These are phyloP conservation scores for Epinotia ramella DNA, from an alignment of 2,888 invertebrate species.

Conservation along the genomic window DNA sequence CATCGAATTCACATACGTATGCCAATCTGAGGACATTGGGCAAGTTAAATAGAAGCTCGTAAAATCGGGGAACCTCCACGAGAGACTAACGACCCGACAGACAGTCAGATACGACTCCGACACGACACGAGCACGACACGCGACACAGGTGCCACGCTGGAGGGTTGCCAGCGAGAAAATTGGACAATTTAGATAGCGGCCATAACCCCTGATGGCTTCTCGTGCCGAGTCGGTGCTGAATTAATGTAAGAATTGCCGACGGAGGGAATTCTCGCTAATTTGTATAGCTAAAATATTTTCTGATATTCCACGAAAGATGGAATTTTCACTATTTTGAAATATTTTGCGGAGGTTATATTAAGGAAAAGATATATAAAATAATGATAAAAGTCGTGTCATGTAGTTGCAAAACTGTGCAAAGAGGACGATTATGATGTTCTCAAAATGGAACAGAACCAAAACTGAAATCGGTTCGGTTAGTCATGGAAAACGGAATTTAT, in stretches of 20 bases:
- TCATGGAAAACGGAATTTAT: too few species aligned
- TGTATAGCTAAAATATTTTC: not conserved
- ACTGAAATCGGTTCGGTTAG: too few species aligned
- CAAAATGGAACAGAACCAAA: too few species aligned
- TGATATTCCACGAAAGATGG: not conserved
- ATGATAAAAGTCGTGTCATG: too few species aligned
- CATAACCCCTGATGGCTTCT: conserved; percentile 32
- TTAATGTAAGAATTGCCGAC: conserved; percentile 21
- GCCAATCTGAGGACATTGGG: not conserved
- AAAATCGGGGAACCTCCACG: not conserved
- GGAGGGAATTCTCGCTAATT: conserved; percentile 1
- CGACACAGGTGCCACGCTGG: conserved; percentile 38
- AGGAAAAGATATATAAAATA: too few species aligned
- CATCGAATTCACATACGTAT: too few species aligned
- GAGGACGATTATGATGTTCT: too few species aligned
- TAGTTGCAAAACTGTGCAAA: too few species aligned
- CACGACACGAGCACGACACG: conserved; percentile 16
- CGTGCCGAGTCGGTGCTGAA: conserved; percentile 13
- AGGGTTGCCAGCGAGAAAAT: conserved; percentile 39
- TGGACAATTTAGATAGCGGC: conserved; percentile 44
- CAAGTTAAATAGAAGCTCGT: not conserved
- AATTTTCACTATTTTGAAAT: not conserved
- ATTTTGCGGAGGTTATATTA: too few species aligned
- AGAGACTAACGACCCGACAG: conserved; percentile 18
- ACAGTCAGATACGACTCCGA: conserved; percentile 1